Evolutionary conservation across 2,888 invertebrate species (phyloP).

Genomic region (Drosophila recens): DNA sequence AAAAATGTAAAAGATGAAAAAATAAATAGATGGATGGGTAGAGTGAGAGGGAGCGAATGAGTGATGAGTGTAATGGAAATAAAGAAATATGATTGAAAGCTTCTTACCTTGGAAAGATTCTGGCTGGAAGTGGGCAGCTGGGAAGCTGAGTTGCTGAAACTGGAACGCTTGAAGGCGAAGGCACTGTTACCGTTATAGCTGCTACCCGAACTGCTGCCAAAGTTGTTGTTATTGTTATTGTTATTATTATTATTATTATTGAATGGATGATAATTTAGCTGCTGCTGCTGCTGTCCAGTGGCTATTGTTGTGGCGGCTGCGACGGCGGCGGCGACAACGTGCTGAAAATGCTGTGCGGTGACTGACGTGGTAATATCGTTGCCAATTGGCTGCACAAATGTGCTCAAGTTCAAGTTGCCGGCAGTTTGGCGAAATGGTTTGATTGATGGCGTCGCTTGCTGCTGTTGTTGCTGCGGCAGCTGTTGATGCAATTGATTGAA

Average conservation of each 20-base stretch:
- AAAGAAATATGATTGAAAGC: constrained; percentile 1
- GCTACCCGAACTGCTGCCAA: constrained; percentile 46
- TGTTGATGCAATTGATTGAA: constrained; percentile 8
- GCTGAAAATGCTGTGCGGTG: constrained; percentile 64
- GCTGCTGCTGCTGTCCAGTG: constrained; percentile 68
- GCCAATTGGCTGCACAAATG: constrained; percentile 45
- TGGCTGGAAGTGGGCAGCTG: constrained; percentile 58
- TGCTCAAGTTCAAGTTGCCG: constrained; percentile 44
- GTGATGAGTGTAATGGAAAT: constrained; percentile 8
- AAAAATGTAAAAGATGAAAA: background rate
- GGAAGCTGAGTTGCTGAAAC: constrained; percentile 64
- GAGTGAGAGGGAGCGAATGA: constrained; percentile 4
- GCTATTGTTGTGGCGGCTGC: constrained; percentile 74
- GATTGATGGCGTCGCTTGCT: constrained; percentile 27
- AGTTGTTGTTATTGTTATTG: constrained; percentile 38
- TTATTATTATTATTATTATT: constrained; percentile 42
- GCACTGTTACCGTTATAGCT: constrained; percentile 46
- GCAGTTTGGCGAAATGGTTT: constrained; percentile 35
- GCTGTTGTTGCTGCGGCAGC: constrained; percentile 1
- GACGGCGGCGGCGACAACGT: constrained; percentile 74
- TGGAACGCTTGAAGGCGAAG: constrained; percentile 64
- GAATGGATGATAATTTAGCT: constrained; percentile 44
- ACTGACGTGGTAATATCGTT: constrained; percentile 40
- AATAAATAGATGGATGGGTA: background rate
- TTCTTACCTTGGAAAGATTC: constrained; percentile 68